A percentile compares a stretch with the other conserved stretches of the same genome.
phyloP scores from a whole-genome alignment of 2,888 invertebrate species.

The Volucella zonaria region DNA sequence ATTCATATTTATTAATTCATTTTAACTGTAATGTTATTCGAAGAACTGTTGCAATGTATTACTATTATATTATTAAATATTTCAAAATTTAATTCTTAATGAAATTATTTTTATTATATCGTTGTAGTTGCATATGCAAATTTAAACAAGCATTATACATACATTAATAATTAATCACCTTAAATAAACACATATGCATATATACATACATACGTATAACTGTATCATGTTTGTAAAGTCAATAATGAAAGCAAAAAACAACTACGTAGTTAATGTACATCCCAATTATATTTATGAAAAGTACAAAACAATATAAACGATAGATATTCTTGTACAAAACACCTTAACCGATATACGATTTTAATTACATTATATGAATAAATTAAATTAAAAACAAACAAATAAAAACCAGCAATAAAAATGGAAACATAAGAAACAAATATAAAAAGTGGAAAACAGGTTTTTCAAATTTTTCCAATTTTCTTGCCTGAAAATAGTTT shows the following conservation, averaged over 20 bases:
- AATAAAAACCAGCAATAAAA: neutral
- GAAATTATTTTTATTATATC: conserved; percentile 49
- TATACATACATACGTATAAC: conserved; percentile 36
- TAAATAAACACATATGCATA: conserved; percentile 10
- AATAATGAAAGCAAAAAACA: neutral
- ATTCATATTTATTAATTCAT: conserved; percentile 63
- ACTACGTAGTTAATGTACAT: conserved; percentile 47
- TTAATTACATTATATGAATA: neutral
- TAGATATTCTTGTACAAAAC: conserved; percentile 54
- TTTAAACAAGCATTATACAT: conserved; percentile 9
- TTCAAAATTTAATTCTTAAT: conserved; percentile 36
- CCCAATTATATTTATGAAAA: conserved; percentile 48
- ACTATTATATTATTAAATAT: conserved; percentile 51
- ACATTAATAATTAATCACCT: no score
- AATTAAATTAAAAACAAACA: neutral
- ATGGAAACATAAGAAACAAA: neutral
- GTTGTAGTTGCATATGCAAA: conserved; percentile 46
- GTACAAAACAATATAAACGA: conserved; percentile 56
- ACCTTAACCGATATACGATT: conserved; percentile 36
- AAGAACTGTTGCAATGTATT: conserved; percentile 71
- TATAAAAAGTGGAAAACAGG: conserved; percentile 9
- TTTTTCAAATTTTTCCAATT: conserved; percentile 55
- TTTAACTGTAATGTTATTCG: conserved; percentile 59
- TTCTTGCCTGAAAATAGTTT: conserved; percentile 60
- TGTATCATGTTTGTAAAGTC: conserved; percentile 61